These are phyloP conservation scores for Lepidostoma basale DNA, from an alignment of 1,140 invertebrate species.

Conservation along the genomic window DNA sequence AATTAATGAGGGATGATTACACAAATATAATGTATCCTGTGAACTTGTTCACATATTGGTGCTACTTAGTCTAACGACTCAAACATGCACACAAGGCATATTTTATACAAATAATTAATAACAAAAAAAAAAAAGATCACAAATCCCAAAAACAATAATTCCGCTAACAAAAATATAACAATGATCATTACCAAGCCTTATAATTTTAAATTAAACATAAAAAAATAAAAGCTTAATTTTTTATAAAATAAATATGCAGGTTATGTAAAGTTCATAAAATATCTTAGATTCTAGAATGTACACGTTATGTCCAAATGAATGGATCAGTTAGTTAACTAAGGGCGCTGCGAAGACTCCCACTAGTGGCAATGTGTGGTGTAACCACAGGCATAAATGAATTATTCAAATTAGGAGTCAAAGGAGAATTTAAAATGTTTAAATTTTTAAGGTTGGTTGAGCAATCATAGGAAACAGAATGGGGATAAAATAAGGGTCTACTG, in stretches of 20 bases:
- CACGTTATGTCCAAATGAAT: conserved; percentile 1
- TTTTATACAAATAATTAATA: too few relatives aligned
- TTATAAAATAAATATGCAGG: conserved; percentile 14
- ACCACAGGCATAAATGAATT: conserved; percentile 27
- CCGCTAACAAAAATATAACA: background rate
- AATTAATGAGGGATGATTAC: too few relatives aligned
- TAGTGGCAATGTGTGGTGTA: background rate
- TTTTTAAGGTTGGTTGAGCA: conserved; percentile 15
- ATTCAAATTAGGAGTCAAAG: conserved; percentile 20
- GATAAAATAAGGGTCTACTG: conserved; percentile 29
- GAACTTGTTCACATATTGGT: too few relatives aligned
- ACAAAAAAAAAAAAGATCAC: too few relatives aligned
- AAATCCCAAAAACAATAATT: too few relatives aligned
- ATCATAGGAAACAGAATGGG: conserved; percentile 28
- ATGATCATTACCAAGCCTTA: too few relatives aligned
- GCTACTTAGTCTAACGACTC: too few relatives aligned
- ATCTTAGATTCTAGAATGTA: background rate
- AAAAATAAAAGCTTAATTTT: background rate
- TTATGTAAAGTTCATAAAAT: background rate
- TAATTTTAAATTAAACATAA: too few relatives aligned
- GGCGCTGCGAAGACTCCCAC: background rate
- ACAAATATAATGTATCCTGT: too few relatives aligned
- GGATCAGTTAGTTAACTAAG: conserved; percentile 26
- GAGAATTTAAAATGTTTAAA: conserved; percentile 15
- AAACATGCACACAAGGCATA: too few relatives aligned